phyloP scores from a whole-genome alignment of 2,113 vertebrate genomes.

The Gadus macrocephalus region DNA sequence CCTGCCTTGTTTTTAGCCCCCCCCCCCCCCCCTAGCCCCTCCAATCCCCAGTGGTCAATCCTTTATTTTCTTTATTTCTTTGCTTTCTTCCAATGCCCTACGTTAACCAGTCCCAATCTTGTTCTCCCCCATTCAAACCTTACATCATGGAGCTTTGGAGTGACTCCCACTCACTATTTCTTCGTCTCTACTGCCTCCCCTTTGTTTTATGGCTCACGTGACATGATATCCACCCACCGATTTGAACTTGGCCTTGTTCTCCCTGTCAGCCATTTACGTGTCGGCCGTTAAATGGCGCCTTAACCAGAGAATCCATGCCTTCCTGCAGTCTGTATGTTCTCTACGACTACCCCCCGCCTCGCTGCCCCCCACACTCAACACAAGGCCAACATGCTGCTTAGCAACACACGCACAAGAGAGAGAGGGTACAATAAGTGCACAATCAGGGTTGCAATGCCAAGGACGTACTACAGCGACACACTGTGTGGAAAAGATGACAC shows the following conservation, averaged over 20 bases:
- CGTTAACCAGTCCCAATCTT: too few relatives aligned
- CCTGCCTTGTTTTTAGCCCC: too few relatives aligned
- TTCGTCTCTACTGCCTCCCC: not conserved
- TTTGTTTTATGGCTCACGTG: constrained; percentile 5
- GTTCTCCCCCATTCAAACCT: too few relatives aligned
- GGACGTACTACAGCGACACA: too few relatives aligned
- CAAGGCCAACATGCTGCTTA: constrained; percentile 44
- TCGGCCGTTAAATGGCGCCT: constrained; percentile 25
- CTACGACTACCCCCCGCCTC: constrained; percentile 10
- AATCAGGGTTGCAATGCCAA: too few relatives aligned
- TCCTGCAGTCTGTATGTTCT: constrained; percentile 16
- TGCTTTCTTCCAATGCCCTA: too few relatives aligned
- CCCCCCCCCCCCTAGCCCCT: too few relatives aligned
- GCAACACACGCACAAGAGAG: constrained; percentile 35
- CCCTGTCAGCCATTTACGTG: constrained; percentile 8
- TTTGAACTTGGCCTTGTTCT: constrained; percentile 4
- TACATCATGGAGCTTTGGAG: too few relatives aligned
- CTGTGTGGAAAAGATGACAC: not conserved
- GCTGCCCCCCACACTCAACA: constrained; percentile 18
- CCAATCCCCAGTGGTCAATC: too few relatives aligned
- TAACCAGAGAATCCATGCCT: constrained; percentile 13
- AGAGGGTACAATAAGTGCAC: too few relatives aligned
- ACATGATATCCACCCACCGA: not conserved
- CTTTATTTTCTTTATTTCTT: too few relatives aligned
- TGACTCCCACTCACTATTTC: too few relatives aligned